Conservation (phyloP, 1,140 invertebrate species). For the Brachionus paranguensis region DNA sequence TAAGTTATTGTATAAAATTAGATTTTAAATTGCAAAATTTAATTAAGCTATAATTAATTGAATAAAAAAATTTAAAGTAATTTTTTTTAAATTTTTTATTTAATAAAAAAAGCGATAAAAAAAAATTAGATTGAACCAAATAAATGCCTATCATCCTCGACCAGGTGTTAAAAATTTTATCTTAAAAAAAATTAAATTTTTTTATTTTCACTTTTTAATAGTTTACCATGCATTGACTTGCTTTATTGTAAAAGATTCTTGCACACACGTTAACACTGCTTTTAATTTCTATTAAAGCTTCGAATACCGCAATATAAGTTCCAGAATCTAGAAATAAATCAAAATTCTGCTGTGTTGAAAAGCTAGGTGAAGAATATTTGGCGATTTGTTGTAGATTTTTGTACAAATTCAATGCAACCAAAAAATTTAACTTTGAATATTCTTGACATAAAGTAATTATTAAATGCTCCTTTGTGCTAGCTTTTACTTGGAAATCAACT, state of each 20-base stretch:
- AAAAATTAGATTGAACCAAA: neutral
- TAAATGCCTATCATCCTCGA: neutral
- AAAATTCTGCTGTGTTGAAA: neutral
- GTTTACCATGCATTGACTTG: neutral
- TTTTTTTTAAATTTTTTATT: neutral
- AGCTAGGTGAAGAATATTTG: neutral
- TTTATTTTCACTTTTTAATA: neutral
- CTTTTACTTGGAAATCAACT: neutral
- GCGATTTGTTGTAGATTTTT: conserved; percentile 8
- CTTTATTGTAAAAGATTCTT: neutral
- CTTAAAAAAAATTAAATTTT: neutral
- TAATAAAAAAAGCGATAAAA: neutral
- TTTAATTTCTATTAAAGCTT: neutral
- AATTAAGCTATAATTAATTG: neutral
- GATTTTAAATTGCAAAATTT: neutral
- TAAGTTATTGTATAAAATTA: neutral
- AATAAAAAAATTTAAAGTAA: neutral
- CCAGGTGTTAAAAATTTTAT: neutral
- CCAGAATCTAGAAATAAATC: neutral
- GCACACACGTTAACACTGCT: neutral
- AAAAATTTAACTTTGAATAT: neutral
- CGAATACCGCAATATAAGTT: neutral
- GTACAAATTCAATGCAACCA: neutral
- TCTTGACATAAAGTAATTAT: conserved; percentile 3
- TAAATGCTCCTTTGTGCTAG: neutral